phyloP scores from a whole-genome alignment of 2,113 vertebrate species.

The Gopherus flavomarginatus region DNA sequence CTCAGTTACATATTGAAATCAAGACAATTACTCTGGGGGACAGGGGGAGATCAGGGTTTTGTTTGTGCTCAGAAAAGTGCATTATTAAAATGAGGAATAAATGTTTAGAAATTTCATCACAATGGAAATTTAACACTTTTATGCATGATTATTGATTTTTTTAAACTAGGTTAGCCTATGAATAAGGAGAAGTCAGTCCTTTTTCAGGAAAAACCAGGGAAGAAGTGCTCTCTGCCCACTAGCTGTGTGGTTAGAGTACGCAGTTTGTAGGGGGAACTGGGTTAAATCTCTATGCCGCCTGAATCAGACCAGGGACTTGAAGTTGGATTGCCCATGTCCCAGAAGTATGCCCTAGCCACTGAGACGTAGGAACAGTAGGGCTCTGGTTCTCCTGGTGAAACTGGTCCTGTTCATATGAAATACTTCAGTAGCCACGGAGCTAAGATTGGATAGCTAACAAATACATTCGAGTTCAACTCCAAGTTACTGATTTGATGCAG shows the following conservation, averaged over 20 bases:
- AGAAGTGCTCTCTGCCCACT: not conserved
- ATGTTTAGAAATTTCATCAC: not conserved
- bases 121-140: too few species aligned
- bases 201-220: not conserved
- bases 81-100: not conserved
- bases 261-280: not conserved
- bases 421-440: not conserved
- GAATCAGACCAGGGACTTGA: not conserved
- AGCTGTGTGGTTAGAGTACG: not conserved
- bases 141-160: not conserved
- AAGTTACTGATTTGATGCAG: not conserved
- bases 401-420: not conserved
- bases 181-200: not conserved
- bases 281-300: not conserved
- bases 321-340: not conserved
- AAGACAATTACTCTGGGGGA: not conserved
- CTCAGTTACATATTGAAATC: not conserved
- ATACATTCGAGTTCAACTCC: not conserved
- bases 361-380: not conserved
- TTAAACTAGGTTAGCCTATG: not conserved
- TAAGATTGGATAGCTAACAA: not conserved
- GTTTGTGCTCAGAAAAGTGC: not conserved
- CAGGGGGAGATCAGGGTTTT: too few species aligned
- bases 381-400: not conserved
- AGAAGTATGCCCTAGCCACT: not conserved